phyloP scores from a whole-genome alignment of 2,888 invertebrate genomes.

The Heliconius charithonia region DNA sequence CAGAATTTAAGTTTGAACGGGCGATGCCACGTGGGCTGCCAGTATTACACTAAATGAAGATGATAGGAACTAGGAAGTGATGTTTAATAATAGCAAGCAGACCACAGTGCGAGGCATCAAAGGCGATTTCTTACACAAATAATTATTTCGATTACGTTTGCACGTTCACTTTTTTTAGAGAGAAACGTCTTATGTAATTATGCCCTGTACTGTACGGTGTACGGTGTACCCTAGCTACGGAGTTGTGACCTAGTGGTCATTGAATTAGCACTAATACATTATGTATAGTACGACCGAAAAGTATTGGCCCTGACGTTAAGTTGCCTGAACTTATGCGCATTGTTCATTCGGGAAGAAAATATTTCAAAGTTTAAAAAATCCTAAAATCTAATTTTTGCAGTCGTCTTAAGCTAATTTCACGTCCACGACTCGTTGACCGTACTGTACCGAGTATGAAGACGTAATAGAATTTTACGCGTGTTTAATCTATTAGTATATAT shows the following conservation, averaged over 20 bases:
- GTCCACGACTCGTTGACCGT: too few relatives aligned
- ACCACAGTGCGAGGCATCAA: conserved; percentile 53
- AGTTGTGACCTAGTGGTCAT: conserved; percentile 6
- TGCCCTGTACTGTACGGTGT: conserved; percentile 27
- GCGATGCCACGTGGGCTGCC: too few relatives aligned
- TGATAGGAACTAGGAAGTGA: background rate
- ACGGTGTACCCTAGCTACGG: conserved; percentile 15
- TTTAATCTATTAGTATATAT: too few relatives aligned
- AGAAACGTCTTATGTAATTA: conserved; percentile 41
- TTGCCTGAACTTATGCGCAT: too few relatives aligned
- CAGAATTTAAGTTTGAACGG: too few relatives aligned
- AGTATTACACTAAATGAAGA: background rate
- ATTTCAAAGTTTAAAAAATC: too few relatives aligned
- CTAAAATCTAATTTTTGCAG: too few relatives aligned
- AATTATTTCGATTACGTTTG: conserved; percentile 69
- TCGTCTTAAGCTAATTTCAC: too few relatives aligned
- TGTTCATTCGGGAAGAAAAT: too few relatives aligned
- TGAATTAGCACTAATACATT: background rate
- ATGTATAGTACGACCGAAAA: background rate
- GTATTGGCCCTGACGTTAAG: background rate
- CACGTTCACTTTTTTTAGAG: conserved; percentile 78
- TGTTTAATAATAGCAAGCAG: conserved; percentile 46
- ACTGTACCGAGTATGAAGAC: too few relatives aligned
- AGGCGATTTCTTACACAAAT: conserved; percentile 57
- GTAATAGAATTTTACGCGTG: too few relatives aligned